phyloP scores from a whole-genome alignment of 2,888 invertebrate genomes.

The Archips crataeganus region DNA sequence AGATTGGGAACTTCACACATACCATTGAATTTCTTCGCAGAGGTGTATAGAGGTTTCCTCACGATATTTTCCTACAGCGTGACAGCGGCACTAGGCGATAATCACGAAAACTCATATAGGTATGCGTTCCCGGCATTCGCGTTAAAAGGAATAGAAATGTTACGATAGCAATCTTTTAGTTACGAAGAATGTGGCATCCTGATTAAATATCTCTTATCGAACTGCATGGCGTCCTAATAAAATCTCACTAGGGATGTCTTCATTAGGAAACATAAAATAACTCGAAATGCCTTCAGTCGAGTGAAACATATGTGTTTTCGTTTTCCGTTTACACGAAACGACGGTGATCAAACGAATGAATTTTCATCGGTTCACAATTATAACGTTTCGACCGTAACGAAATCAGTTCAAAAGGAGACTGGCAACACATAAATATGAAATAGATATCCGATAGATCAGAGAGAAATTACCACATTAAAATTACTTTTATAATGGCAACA shows the following conservation, averaged over 20 bases:
- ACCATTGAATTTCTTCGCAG: too few relatives aligned
- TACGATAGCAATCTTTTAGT: neutral
- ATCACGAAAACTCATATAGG: too few relatives aligned
- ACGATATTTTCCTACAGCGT: too few relatives aligned
- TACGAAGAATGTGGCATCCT: neutral
- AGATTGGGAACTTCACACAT: too few relatives aligned
- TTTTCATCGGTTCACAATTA: conserved; percentile 17
- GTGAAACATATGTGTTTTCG: conserved; percentile 5
- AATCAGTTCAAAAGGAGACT: conserved; percentile 35
- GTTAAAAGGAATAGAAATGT: neutral
- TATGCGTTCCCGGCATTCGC: too few relatives aligned
- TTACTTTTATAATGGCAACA: conserved; percentile 36
- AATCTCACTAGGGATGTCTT: neutral
- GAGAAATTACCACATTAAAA: conserved; percentile 41
- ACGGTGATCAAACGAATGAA: conserved; percentile 25
- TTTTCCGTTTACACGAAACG: conserved; percentile 4
- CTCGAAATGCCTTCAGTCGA: neutral
- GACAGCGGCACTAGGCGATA: too few relatives aligned
- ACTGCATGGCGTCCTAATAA: neutral
- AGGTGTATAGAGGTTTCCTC: too few relatives aligned
- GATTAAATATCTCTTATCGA: neutral
- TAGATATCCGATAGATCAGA: conserved; percentile 40
- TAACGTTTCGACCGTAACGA: conserved; percentile 25
- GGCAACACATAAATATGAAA: conserved; percentile 38
- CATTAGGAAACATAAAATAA: conserved; percentile 7